Evolutionary conservation across 2,888 invertebrate genomes (phyloP).

Genomic region (Cremastinae sp.): DNA sequence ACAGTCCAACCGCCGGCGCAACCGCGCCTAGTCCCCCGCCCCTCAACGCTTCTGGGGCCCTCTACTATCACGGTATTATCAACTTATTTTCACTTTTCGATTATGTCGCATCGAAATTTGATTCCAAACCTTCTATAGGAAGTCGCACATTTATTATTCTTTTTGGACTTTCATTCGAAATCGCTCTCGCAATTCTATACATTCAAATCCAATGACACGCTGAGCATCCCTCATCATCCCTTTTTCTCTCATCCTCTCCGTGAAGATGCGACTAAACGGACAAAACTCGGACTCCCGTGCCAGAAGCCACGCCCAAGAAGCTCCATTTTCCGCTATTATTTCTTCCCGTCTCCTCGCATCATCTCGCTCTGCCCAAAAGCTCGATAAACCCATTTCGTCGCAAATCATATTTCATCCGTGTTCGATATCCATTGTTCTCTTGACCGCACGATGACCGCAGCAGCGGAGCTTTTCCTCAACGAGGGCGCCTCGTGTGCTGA

Average conservation of each 20-base stretch:
- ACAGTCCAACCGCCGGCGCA: conserved; percentile 88
- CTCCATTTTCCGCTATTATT: conserved; percentile 2
- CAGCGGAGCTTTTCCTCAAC: too few species aligned
- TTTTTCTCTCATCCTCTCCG: conserved; percentile 13
- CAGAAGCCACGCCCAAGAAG: conserved; percentile 59
- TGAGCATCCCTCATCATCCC: conserved; percentile 38
- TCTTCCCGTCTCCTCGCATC: not conserved
- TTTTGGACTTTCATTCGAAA: too few species aligned
- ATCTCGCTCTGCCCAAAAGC: not conserved
- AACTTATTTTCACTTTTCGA: too few species aligned
- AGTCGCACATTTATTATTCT: too few species aligned
- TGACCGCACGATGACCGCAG: not conserved
- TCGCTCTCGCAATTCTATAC: not conserved
- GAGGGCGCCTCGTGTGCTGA: too few species aligned
- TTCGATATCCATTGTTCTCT: conserved; percentile 25
- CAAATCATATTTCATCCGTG: conserved; percentile 4
- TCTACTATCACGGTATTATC: conserved; percentile 77
- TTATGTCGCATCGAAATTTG: conserved; percentile 25
- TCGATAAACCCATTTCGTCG: not conserved
- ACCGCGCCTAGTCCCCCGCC: conserved; percentile 82
- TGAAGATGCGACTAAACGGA: conserved; percentile 41
- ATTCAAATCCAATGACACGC: conserved; percentile 28
- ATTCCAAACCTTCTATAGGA: conserved; percentile 10
- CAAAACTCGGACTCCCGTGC: conserved; percentile 22
- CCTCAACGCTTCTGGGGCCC: conserved; percentile 78